Base-by-base conservation (phyloP, 2,888 invertebrate species). In the Cerceris ruficornis region DNA sequence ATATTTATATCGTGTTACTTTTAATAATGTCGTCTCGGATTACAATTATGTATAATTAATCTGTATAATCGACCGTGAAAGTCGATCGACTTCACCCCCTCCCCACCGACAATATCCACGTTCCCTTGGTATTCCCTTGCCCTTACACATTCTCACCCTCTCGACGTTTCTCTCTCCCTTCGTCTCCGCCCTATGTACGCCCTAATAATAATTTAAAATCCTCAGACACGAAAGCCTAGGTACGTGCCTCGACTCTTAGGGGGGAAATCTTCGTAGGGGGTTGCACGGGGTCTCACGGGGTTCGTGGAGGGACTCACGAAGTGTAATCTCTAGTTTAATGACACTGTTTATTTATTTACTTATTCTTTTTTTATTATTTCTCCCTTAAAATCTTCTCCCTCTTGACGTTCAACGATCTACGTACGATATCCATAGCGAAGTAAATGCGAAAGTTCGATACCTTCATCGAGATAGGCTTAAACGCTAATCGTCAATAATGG, bases 401-500 rank as follows among this genome's bases (percentile, higher is more conserved):
- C 28, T 28, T 28, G 28, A 28, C 28, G 28, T 39, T 77, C 73
- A 81, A 80, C 75, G 74, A 80, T 80, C 83, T 85, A 87, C 80
- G 28, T 81, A 85, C 79, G 82, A 85, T 84, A 84, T 82, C 66
- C 69, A 85, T 85, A 81, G 82, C 66, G 83, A 80, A 85, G 83
- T 83, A 82, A 86, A 82, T 79, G 84, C 70, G 77, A 85, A 80
- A 83, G 60, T 60, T 75, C 77, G 75, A 74, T 73, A 73, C 68
- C 71, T 71, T 13, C 28, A 54, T 67, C 78, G 71, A 83, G 81
- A 84, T 70, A 85, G 80, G 77, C 87, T 89, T 89, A 88, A 87
- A 87, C 84, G 88, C 89, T 91, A 90, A 89, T 89, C 28, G 28
- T 28, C 89, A 90, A 90, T 90, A 89, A 86, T 85, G 81, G 84